phyloP scores from a whole-genome alignment of 2,113 vertebrate species.

The Apteryx mantelli region DNA sequence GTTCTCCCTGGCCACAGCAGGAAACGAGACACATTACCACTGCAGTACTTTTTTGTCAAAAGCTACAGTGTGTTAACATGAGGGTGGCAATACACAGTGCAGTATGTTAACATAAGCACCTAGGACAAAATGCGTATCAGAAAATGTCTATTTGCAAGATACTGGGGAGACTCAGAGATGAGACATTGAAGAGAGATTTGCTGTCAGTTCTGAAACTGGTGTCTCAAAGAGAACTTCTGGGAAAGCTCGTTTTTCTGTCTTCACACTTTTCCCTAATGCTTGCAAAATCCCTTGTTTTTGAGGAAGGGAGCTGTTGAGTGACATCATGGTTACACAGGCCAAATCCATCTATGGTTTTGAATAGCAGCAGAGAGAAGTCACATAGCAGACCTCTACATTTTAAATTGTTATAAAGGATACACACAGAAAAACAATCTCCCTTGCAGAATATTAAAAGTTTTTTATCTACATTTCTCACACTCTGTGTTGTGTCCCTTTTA shows the following conservation, averaged over 20 bases:
- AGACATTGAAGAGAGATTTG: not conserved
- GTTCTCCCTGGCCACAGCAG: constrained; percentile 84
- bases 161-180: not conserved
- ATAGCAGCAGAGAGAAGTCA: not conserved
- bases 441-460: not conserved
- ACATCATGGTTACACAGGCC: not conserved
- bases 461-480: not conserved
- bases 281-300: not conserved
- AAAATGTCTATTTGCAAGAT: not conserved
- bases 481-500: not conserved
- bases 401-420: not conserved
- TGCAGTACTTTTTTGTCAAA: not conserved
- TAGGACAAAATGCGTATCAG: not conserved
- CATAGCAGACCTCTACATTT: not conserved
- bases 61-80: not conserved
- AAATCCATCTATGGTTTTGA: not conserved
- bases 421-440: not conserved
- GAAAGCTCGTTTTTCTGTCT: not conserved
- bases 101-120: not conserved
- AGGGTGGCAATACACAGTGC: too few relatives aligned
- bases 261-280: not conserved
- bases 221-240: not conserved
- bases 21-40: not conserved
- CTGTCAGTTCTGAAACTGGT: not conserved
- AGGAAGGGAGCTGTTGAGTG: not conserved